phyloP scores from a whole-genome alignment of 2,113 vertebrate genomes.

The Miniopterus natalensis region DNA sequence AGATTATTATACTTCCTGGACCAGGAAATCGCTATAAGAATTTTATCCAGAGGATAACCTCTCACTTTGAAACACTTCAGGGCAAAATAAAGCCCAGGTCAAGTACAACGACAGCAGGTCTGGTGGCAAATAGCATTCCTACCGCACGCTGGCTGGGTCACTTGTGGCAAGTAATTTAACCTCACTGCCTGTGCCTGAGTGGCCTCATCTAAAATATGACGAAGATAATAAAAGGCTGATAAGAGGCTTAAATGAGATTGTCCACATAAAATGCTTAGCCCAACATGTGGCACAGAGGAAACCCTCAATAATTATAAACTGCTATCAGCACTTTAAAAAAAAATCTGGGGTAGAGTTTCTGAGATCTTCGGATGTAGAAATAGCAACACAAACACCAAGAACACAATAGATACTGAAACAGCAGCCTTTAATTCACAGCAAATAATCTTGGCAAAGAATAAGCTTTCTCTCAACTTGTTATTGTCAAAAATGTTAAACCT shows the following conservation, averaged over 20 bases:
- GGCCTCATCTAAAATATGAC: not conserved
- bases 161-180: conserved; percentile 17
- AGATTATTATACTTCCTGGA: not conserved
- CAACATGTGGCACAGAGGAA: not conserved
- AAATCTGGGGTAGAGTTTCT: not conserved
- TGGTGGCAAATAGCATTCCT: not conserved
- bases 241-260: not conserved
- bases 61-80: not conserved
- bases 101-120: not conserved
- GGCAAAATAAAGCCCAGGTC: not conserved
- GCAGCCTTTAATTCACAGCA: not conserved
- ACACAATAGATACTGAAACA: not conserved
- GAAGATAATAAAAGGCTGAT: not conserved
- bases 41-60: conserved; percentile 1
- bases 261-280: not conserved
- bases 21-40: not conserved
- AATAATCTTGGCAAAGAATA: conserved; percentile 42
- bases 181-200: not conserved
- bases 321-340: not conserved
- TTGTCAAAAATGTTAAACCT: not conserved
- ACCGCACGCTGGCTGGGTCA: not conserved
- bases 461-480: not conserved
- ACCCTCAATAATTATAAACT: not conserved
- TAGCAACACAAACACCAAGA: conserved; percentile 10
- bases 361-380: conserved; percentile 7